Evolutionary conservation across 2,797 vertebrate genomes (phyloP).

Genomic region (Cacajao melanocephalus): DNA sequence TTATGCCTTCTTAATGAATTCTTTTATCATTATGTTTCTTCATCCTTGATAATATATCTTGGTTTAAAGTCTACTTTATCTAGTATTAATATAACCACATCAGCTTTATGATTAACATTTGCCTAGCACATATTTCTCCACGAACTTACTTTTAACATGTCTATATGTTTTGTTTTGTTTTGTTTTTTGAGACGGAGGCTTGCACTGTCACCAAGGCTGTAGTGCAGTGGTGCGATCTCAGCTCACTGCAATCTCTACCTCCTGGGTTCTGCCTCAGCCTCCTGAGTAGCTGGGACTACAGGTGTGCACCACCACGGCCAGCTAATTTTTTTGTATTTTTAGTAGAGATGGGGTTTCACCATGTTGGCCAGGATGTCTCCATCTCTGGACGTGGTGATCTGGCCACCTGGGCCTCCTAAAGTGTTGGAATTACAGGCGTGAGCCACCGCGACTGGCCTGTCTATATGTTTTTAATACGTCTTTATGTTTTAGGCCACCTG

Average conservation of each 20-base stretch:
- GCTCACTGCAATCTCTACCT: too few species aligned
- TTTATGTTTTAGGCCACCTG: not conserved
- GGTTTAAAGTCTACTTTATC: not conserved
- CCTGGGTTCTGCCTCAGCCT: too few species aligned
- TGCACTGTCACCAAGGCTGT: too few species aligned
- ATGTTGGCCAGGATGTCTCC: too few species aligned
- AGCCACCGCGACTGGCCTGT: not conserved
- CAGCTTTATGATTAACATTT: not conserved
- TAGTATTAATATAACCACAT: not conserved
- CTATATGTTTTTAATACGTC: not conserved
- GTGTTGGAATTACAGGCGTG: too few species aligned
- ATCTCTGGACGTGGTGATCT: too few species aligned
- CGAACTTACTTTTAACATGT: not conserved
- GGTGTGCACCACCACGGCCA: rapidly evolving
- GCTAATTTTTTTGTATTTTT: too few species aligned
- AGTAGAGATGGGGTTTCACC: too few species aligned
- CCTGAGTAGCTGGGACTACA: too few species aligned
- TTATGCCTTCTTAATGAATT: not conserved
- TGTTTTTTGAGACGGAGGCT: too few species aligned
- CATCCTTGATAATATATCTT: not conserved
- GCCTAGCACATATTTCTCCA: not conserved
- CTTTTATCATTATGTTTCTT: not conserved
- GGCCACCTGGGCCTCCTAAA: too few species aligned
- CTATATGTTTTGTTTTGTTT: not conserved
- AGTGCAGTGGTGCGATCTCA: too few species aligned